Evolutionary conservation across 2,888 invertebrate genomes (phyloP), one percentile per base, ranked within the genome.

Genomic region (Chymomyza procnemis): DNA sequence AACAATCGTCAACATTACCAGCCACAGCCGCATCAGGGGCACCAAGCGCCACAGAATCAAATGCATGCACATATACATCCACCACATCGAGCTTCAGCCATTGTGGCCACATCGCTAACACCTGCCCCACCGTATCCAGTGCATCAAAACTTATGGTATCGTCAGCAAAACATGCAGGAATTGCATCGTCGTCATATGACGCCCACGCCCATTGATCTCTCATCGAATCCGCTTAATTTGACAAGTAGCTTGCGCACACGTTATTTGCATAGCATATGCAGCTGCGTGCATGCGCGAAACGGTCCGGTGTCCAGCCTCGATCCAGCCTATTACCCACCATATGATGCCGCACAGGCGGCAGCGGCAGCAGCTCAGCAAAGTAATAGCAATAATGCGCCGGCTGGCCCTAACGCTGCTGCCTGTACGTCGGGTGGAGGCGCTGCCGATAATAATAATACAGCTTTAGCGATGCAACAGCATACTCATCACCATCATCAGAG

Each of bases 121-220:
- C 85, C 88, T 2, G 92, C 93, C 16, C 93, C 95, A 57, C 94
- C 95, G 55, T 94, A 95, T 91, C 93, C 95, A 5, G 93, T 95
- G 5, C 95, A 95, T 89, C 95, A 95, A 84, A 92, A 94, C 69
- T 90, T 96, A 52, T 95, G 95, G 95, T 93, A 94, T 72, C 92
- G 94, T 0, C 96, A 96, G 79, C 95, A 95, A 80, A 93, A 94
- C 66, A 93, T 90, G 68, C 92, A 92, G 78, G 94, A 94, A 88
- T 88, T 92, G 67, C 93, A 92, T 74, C 91, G 94, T 55, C 92
- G 93, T 65, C 92, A 89, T 76, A 90, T 91, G 87, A 90, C 90
- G 30, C 90, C 90, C 46, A 90, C 91, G 2, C 91, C 90, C 26
- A 89, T 91, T 68, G 89, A 90, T 84, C 87, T 91, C 66, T 91